Evolutionary conservation across 2,888 invertebrate species (phyloP).

Genomic region (Lasioglossum pauxillum): DNA sequence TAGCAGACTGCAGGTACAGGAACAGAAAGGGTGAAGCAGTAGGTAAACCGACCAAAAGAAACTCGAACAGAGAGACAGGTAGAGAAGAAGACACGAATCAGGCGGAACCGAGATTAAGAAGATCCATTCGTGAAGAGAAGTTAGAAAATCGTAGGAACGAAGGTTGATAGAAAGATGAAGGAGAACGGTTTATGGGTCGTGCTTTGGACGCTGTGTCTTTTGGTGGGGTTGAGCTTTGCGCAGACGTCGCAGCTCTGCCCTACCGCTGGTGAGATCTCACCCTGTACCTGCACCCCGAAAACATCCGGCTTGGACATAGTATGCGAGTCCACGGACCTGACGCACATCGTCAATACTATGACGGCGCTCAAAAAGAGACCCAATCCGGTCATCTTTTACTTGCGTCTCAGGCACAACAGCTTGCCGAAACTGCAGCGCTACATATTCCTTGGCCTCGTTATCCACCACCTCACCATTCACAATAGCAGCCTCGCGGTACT

Average conservation of each 20-base stretch:
- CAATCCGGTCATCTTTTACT: conserved; percentile 93
- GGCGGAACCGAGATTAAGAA: conserved; percentile 5
- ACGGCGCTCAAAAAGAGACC: conserved; percentile 91
- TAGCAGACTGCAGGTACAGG: conserved; percentile 73
- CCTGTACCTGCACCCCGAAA: conserved; percentile 94
- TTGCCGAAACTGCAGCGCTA: conserved; percentile 94
- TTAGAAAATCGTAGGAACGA: background rate
- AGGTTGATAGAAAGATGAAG: conserved; percentile 56
- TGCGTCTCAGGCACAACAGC: conserved; percentile 94
- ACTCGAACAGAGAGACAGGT: conserved; percentile 30
- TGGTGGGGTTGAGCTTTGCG: conserved; percentile 53
- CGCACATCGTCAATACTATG: conserved; percentile 93
- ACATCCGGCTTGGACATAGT: conserved; percentile 95
- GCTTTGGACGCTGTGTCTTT: conserved; percentile 58
- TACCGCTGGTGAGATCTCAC: conserved; percentile 89
- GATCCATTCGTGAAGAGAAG: background rate
- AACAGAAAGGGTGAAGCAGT: conserved; percentile 55
- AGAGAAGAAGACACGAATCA: conserved; percentile 24
- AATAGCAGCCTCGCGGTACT: conserved; percentile 95
- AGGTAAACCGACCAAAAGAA: conserved; percentile 34
- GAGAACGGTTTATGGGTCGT: conserved; percentile 54
- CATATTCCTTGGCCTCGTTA: conserved; percentile 94
- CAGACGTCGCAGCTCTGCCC: conserved; percentile 84
- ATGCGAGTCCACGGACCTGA: conserved; percentile 94
- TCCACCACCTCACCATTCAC: conserved; percentile 94